Evolutionary conservation across 2,797 vertebrate genomes (phyloP).

Genomic region (Crocodylus rhombifer): DNA sequence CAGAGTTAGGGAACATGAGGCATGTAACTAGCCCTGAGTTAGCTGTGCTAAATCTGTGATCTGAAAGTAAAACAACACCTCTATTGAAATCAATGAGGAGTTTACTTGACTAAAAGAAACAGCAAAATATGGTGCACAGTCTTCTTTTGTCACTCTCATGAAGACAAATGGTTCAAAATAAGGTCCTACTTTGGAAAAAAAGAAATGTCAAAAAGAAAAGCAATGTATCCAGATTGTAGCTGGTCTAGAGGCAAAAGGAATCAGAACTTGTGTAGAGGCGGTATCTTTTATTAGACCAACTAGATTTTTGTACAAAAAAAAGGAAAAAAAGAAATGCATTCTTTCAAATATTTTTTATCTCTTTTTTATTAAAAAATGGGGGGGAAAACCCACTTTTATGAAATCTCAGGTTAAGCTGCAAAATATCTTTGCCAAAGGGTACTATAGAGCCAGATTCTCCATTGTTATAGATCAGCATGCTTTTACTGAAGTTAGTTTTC

Average conservation of each 20-base stretch:
- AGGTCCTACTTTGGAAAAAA: background rate
- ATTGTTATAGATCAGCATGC: background rate
- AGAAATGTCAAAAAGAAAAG: no score
- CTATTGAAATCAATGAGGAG: background rate
- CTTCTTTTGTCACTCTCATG: background rate
- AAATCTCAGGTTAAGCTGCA: background rate
- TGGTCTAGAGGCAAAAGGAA: no score
- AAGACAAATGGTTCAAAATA: background rate
- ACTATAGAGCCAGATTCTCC: background rate
- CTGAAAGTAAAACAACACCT: background rate
- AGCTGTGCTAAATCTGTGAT: background rate
- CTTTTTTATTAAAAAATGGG: background rate
- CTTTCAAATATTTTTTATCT: background rate
- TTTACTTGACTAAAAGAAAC: background rate
- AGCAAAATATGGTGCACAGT: background rate
- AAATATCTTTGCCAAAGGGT: background rate
- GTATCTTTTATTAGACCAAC: no score
- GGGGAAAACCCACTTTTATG: no score
- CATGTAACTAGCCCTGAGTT: background rate
- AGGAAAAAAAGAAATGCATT: background rate
- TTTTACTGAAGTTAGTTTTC: background rate
- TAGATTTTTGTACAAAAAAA: no score
- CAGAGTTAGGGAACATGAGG: background rate
- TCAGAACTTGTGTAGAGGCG: no score
- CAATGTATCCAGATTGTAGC: no score